Percentiles rank a stretch among this genome's conserved stretches.
These are phyloP conservation scores for Drosophila santomea DNA, from an alignment of 1,140 invertebrate genomes.

Conservation along the genomic window DNA sequence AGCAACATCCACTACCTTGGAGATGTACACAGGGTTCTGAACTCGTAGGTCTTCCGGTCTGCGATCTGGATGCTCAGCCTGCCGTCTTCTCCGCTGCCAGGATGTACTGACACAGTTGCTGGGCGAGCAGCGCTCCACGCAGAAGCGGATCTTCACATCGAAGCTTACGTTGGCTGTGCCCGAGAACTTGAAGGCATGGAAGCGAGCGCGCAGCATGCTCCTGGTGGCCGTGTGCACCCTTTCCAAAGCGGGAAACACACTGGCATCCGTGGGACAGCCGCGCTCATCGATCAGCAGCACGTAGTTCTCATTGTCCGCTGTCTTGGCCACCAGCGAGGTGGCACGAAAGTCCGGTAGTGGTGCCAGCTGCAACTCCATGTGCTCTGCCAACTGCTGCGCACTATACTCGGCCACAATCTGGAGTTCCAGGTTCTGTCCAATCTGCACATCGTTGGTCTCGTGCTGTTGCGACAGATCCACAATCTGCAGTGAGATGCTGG, in stretches of 20 bases:
- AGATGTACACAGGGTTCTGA: constrained; percentile 76
- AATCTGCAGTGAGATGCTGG: constrained; percentile 73
- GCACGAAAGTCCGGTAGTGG: constrained; percentile 75
- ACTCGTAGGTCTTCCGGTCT: constrained; percentile 49
- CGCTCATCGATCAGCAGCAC: constrained; percentile 87
- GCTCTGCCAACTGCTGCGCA: constrained; percentile 45
- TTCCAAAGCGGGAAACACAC: constrained; percentile 84
- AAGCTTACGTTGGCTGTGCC: constrained; percentile 85
- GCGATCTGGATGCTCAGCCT: constrained; percentile 28
- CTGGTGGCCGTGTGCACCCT: constrained; percentile 72
- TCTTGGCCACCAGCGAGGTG: constrained; percentile 84
- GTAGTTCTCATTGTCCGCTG: constrained; percentile 84
- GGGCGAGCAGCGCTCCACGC: constrained; percentile 78
- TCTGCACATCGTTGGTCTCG: constrained; percentile 78
- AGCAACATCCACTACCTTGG: constrained; percentile 69
- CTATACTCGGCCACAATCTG: constrained; percentile 76
- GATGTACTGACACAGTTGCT: constrained; percentile 61
- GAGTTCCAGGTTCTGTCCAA: constrained; percentile 78
- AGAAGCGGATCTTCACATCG: constrained; percentile 86
- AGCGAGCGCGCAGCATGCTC: constrained; percentile 80
- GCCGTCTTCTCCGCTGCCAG: constrained; percentile 46
- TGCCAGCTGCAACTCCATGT: constrained; percentile 57
- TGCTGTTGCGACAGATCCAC: constrained; percentile 76
- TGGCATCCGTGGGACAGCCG: constrained; percentile 87
- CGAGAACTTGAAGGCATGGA: constrained; percentile 86